These are phyloP conservation scores for Panzeria rudis DNA, from an alignment of 2,888 invertebrate genomes.

Conservation along the genomic window DNA sequence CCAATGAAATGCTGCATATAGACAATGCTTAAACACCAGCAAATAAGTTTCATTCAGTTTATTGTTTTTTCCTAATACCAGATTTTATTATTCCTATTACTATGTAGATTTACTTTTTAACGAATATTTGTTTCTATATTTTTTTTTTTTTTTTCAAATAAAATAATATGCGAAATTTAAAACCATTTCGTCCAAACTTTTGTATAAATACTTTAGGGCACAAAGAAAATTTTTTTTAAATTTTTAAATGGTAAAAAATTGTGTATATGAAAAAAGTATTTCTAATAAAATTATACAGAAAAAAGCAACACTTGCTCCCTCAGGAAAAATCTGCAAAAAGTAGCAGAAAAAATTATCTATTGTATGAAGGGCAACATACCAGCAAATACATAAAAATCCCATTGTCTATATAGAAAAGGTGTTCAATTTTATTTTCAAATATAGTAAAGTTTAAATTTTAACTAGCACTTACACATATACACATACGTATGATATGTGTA, in stretches of 20 bases:
- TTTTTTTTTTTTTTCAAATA: not conserved
- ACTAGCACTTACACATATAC: not conserved
- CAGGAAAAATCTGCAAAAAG: not conserved
- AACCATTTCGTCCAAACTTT: not conserved
- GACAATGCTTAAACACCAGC: no score
- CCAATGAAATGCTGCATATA: no score
- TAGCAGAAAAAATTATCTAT: constrained; percentile 4
- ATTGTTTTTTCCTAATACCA: no score
- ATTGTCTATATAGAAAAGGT: constrained; percentile 29
- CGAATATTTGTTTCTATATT: not conserved
- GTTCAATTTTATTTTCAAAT: constrained; percentile 33
- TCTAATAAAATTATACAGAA: not conserved
- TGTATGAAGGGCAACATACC: constrained; percentile 8
- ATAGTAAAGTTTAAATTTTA: constrained; percentile 14
- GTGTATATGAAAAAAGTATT: not conserved
- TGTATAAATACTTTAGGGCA: not conserved
- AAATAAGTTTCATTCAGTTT: no score
- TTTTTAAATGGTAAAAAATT: not conserved
- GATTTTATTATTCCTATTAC: not conserved
- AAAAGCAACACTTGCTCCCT: not conserved
- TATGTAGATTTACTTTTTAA: not conserved
- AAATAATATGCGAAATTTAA: not conserved
- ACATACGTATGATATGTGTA: no score
- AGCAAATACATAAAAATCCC: not conserved
- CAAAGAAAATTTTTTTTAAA: not conserved